phyloP scores from a whole-genome alignment of 2,888 invertebrate genomes.

The Nyleta sp. region DNA sequence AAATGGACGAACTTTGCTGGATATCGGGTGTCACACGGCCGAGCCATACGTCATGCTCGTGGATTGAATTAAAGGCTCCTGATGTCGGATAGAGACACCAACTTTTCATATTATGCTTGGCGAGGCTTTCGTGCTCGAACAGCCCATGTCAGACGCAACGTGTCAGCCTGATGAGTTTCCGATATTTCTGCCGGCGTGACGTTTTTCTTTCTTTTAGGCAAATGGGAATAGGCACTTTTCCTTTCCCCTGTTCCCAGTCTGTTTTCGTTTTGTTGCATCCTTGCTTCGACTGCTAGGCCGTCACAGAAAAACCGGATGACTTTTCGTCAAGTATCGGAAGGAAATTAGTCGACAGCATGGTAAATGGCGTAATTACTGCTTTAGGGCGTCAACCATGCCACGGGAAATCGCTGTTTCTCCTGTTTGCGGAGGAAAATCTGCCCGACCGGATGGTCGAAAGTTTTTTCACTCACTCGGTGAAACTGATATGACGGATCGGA shows the following conservation, averaged over 20 bases:
- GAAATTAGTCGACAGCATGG: slow-evolving; percentile 13
- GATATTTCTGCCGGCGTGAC: slow-evolving; percentile 62
- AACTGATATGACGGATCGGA: slow-evolving; percentile 25
- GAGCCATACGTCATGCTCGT: slow-evolving; percentile 67
- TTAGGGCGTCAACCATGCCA: slow-evolving; percentile 5
- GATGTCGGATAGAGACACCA: slow-evolving; percentile 64
- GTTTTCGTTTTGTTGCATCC: background rate
- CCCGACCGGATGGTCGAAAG: background rate
- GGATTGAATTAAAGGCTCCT: slow-evolving; percentile 70
- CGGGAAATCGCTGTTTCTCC: slow-evolving; percentile 6
- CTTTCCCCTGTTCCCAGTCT: background rate
- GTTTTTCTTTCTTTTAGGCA: background rate
- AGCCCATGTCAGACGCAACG: slow-evolving; percentile 54
- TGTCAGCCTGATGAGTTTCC: slow-evolving; percentile 69
- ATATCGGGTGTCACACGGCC: slow-evolving; percentile 68
- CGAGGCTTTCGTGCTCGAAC: slow-evolving; percentile 38
- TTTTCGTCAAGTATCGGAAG: slow-evolving; percentile 1
- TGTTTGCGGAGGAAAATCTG: slow-evolving; percentile 4
- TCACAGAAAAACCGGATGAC: slow-evolving; percentile 21
- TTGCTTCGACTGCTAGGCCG: slow-evolving; percentile 11
- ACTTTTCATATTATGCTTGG: slow-evolving; percentile 70
- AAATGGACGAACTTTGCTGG: slow-evolving; percentile 66
- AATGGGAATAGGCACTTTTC: slow-evolving; percentile 6
- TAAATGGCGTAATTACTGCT: slow-evolving; percentile 22
- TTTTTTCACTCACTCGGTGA: slow-evolving; percentile 16